These are phyloP conservation scores for Condylura cristata DNA, from an alignment of 2,113 vertebrate species.

Conservation along the genomic window DNA sequence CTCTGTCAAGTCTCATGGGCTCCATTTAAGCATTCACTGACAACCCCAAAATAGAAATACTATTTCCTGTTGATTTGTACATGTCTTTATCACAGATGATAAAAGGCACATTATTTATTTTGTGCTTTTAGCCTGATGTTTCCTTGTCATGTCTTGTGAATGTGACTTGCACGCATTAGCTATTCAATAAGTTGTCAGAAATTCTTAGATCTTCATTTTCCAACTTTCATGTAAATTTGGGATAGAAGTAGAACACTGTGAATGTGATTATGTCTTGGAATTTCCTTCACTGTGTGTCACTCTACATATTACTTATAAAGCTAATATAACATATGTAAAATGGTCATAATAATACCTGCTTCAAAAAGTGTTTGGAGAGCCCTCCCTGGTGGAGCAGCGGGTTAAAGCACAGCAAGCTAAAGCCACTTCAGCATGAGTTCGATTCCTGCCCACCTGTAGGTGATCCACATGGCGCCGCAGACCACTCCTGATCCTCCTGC, in stretches of 20 bases:
- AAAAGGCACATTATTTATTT: neutral
- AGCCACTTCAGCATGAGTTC: no score
- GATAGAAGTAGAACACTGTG: neutral
- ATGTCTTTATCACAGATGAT: neutral
- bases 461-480: no score
- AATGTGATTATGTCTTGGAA: neutral
- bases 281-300: neutral
- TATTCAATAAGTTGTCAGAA: neutral
- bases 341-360: neutral
- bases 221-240: neutral
- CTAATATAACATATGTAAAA: neutral
- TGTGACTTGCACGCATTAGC: neutral
- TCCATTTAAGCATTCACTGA: neutral
- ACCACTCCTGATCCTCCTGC: no score
- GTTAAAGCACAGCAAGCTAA: no score
- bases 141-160: neutral
- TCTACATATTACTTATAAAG: neutral
- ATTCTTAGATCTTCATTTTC: conserved; percentile 1
- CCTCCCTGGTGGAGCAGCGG: no score
- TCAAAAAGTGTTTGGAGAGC: neutral
- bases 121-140: neutral
- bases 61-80: neutral
- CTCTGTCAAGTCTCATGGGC: neutral
- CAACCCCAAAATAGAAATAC: neutral
- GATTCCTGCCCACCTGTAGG: no score